Percentiles rank a stretch among this genome's conserved stretches.
phyloP scores from a whole-genome alignment of 2,113 vertebrate genomes.

The Pampusana beccarii region DNA sequence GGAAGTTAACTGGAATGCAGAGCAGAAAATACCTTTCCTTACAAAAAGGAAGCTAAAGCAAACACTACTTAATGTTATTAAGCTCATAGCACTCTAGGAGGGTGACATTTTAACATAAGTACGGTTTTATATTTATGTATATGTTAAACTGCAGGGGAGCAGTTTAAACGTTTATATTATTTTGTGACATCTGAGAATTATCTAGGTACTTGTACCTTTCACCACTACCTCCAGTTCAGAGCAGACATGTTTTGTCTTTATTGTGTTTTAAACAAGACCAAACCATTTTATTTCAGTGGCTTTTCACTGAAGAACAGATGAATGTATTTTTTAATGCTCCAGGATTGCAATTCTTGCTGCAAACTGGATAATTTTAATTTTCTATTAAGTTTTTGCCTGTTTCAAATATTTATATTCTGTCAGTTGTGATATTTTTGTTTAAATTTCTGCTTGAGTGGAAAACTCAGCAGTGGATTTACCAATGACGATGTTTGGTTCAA shows the following conservation, averaged over 20 bases:
- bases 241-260: not conserved
- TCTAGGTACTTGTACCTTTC: not conserved
- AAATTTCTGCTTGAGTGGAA: not conserved
- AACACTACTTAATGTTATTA: not conserved
- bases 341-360: not conserved
- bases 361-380: not conserved
- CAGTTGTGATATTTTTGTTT: conserved; percentile 20
- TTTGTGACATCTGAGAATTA: not conserved
- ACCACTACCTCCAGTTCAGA: not conserved
- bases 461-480: not conserved
- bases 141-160: not conserved
- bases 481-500: not conserved
- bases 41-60: not conserved
- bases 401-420: not conserved
- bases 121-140: not conserved
- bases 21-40: not conserved
- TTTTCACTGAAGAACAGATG: not conserved
- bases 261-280: not conserved
- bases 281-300: not conserved
- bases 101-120: not conserved
- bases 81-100: not conserved
- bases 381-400: not conserved
- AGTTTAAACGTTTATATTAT: not conserved
- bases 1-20: not conserved
- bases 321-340: not conserved